Conservation (phyloP, 2,797 vertebrate genomes). For the Gambelia wislizenii region DNA sequence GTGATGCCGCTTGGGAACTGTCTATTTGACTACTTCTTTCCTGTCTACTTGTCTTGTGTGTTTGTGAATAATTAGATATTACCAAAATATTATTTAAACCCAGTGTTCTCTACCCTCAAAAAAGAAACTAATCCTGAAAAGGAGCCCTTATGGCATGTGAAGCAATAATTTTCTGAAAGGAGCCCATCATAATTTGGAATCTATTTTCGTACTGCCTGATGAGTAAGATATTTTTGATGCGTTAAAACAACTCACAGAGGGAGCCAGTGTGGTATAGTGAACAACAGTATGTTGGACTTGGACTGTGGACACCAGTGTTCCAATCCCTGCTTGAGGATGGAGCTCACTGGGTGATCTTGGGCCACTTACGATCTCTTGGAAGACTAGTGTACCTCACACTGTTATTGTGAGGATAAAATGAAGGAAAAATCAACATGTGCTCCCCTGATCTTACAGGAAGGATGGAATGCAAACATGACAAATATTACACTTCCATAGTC, state of each 20-base stretch:
- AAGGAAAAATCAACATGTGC: background rate
- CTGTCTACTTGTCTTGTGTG: constrained; percentile 1
- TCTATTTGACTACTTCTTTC: background rate
- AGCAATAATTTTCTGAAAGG: constrained; percentile 24
- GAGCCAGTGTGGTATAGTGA: background rate
- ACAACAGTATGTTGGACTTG: background rate
- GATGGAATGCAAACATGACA: background rate
- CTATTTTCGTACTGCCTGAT: constrained; percentile 1
- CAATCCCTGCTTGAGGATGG: background rate
- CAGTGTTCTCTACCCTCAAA: background rate
- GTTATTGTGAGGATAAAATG: background rate
- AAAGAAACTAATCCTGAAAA: constrained; percentile 1
- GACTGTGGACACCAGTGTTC: background rate
- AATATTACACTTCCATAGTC: background rate
- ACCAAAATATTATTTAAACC: background rate
- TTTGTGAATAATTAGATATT: constrained; percentile 10
- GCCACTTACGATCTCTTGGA: background rate
- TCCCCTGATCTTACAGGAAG: background rate
- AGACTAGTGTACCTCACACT: background rate
- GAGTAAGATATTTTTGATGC: constrained; percentile 19
- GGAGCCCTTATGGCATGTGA: background rate
- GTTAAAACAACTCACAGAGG: background rate
- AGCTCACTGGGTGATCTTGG: constrained; percentile 4
- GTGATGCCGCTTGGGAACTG: background rate
- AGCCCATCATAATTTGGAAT: constrained; percentile 4